These are phyloP conservation scores for Elysia chlorotica DNA, from an alignment of 1,140 invertebrate species.

Conservation along the genomic window DNA sequence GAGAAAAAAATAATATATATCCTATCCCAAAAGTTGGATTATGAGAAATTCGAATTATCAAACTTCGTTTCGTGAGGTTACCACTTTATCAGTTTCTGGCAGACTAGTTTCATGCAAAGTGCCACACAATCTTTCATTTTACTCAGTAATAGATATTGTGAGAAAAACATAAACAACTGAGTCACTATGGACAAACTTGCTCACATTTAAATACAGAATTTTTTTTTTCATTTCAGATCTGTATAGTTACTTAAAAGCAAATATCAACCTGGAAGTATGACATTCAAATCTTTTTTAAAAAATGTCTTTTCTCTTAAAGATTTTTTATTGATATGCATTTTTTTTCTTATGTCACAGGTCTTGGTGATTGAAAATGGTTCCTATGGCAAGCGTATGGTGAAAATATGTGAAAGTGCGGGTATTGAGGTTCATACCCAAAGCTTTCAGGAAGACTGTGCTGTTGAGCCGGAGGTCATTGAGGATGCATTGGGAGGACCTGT, in stretches of 20 bases:
- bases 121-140: not conserved
- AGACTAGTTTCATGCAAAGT: not conserved
- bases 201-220: not conserved
- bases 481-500: conserved; percentile 38
- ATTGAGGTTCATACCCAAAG: conserved; percentile 52
- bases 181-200: not conserved
- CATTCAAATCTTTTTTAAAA: not conserved
- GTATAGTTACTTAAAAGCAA: not conserved
- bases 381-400: conserved; percentile 63
- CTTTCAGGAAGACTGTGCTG: conserved; percentile 59
- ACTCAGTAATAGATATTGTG: not conserved
- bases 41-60: too few species aligned
- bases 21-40: too few species aligned
- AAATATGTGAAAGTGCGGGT: conserved; percentile 59
- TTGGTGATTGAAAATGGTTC: conserved; percentile 65
- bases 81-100: too few species aligned
- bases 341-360: conserved; percentile 57
- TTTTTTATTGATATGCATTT: too few species aligned
- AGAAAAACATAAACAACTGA: not conserved
- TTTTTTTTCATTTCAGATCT: not conserved
- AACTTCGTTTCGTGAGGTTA: too few species aligned
- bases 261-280: not conserved
- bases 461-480: conserved; percentile 47
- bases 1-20: too few species aligned
- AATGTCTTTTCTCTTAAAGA: not conserved